Base-by-base conservation (phyloP, 2,888 invertebrate species). In the Linyphia triangularis region DNA sequence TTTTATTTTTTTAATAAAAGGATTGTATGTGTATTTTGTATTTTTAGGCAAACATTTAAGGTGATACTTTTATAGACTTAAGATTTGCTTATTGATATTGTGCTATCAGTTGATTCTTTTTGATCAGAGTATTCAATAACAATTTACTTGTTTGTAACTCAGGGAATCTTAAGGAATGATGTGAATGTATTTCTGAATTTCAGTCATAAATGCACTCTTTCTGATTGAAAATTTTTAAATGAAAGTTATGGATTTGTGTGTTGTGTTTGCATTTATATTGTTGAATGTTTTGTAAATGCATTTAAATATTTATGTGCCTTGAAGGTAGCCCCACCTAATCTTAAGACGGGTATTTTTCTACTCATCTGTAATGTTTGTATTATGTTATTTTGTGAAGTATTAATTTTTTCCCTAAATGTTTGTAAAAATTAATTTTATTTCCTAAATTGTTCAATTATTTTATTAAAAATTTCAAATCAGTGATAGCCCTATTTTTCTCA, bases 301-400 rank as follows among this genome's bases (percentile, higher is more conserved):
- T 67, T 73, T 70, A 69, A 79, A 59, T 85, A 85, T 85, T 86
- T 86, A 72, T 86, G 65, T 79, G 65, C 79, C 78, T 86, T 40
- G 26, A 86, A 70, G 72, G 85, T 86, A 86, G 79, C 75, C 82
- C 85, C 88, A 88, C 88, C 88, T 88, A 83, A 83, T 83, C 63
- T 65, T 69, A 61, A 82, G 70, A 83, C 82, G 82, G 82, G 82
- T 88, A 83, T 88, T 88, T 88, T 88, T 88, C 75, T 77, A 88
- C 88, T 83, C 33, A 77, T 70, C 82, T 78, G 72, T 85, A 85
- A 65, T 78, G 79, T 81, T 77, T 28, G 22, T 61, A 61, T 63
- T 63, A 77, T 69, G 67, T 69, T 75, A 24, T 72, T 33, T 69
- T 40, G 22, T 63, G 57, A 77, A 63, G 37, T 40, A 77, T 63